A percentile compares a stretch with the other conserved stretches of the same genome.
Conservation (phyloP, 1,140 invertebrate species). For the Patella vulgata region DNA sequence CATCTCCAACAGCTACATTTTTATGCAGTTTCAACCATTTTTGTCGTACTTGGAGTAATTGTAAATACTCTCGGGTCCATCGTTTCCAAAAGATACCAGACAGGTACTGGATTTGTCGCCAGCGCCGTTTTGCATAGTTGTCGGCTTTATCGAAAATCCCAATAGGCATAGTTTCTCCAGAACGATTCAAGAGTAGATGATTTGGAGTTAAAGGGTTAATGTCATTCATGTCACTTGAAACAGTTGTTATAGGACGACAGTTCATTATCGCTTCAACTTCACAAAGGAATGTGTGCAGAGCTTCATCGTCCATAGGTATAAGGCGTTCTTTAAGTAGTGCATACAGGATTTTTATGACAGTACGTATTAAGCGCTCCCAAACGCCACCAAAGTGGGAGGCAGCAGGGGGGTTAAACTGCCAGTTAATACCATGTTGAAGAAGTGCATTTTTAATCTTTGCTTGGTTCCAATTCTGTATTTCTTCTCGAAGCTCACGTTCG, state of each 20-base stretch:
- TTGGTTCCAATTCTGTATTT: conserved; percentile 27
- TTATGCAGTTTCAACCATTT: conserved; percentile 24
- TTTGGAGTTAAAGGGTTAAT: conserved; percentile 34
- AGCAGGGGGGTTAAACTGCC: conserved; percentile 63
- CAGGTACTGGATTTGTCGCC: conserved; percentile 42
- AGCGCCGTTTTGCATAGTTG: conserved; percentile 29
- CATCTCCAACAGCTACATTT: conserved; percentile 33
- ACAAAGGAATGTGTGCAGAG: conserved; percentile 9
- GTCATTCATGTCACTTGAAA: conserved; percentile 17
- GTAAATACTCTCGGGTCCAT: conserved; percentile 32
- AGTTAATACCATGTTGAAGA: conserved; percentile 41
- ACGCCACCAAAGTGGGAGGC: conserved; percentile 60
- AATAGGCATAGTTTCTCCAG: conserved; percentile 21
- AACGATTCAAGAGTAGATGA: conserved; percentile 23
- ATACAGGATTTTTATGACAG: no score
- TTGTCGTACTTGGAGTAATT: conserved; percentile 23
- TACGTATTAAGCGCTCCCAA: conserved; percentile 57
- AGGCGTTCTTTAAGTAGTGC: conserved; percentile 4
- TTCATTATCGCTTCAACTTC: no score
- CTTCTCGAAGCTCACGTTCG: conserved; percentile 34
- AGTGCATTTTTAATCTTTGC: conserved; percentile 5
- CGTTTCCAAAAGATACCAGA: conserved; percentile 37
- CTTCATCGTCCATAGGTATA: conserved; percentile 11
- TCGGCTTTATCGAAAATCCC: conserved; percentile 26
- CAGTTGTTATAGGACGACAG: conserved; percentile 22